A percentile compares a stretch with the other conserved stretches of the same genome.
These are phyloP conservation scores for Epinephelus fuscoguttatus DNA, from an alignment of 2,113 vertebrate species.

Conservation along the genomic window DNA sequence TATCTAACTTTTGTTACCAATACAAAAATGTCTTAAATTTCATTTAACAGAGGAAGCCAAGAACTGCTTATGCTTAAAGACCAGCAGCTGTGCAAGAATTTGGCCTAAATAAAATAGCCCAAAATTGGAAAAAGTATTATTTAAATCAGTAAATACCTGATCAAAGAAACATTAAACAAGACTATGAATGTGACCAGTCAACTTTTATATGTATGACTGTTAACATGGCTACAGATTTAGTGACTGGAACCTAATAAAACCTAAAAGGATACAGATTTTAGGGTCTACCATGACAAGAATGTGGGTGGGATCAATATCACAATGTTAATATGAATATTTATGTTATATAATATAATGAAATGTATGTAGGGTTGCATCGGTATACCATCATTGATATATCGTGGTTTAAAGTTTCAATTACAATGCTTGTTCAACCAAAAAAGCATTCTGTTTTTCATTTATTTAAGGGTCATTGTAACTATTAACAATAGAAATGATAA, in stretches of 20 bases:
- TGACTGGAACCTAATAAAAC: not conserved
- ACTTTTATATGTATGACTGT: not conserved
- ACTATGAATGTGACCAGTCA: not conserved
- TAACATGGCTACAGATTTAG: not conserved
- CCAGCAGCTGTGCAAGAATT: not conserved
- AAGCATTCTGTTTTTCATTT: no score
- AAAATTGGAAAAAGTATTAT: not conserved
- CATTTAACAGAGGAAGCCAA: not conserved
- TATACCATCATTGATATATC: no score
- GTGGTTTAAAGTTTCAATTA: no score
- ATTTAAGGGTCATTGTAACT: no score
- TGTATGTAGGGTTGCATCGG: no score
- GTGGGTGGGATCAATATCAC: not conserved
- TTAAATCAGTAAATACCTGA: not conserved
- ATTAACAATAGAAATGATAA: no score
- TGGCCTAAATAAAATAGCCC: not conserved
- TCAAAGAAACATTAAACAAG: not conserved
- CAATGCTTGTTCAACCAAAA: no score
- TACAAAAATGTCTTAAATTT: not conserved
- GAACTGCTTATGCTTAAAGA: not conserved
- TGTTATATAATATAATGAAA: no score
- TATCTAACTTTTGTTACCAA: not conserved
- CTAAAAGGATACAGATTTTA: not conserved
- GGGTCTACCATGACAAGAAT: not conserved
- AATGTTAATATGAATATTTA: not conserved